phyloP scores from a whole-genome alignment of 2,113 vertebrate species.

The Hyaena hyaena region DNA sequence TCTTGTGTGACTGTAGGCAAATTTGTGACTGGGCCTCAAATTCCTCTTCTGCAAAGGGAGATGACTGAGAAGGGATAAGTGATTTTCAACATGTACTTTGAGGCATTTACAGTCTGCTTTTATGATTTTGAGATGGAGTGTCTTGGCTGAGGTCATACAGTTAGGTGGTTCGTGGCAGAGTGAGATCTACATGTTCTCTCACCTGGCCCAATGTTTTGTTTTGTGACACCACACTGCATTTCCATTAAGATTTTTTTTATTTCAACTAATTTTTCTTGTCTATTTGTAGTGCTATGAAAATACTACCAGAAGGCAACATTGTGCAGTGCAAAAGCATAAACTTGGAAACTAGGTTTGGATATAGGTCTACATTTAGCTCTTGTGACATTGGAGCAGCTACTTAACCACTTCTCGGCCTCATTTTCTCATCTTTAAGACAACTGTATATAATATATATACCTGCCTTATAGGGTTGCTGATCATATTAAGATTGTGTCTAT shows the following conservation, averaged over 20 bases:
- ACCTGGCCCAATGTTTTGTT: background rate
- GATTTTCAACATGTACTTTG: background rate
- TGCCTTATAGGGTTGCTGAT: background rate
- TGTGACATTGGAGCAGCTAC: background rate
- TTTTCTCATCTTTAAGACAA: background rate
- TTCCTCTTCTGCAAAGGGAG: background rate
- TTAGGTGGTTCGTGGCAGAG: background rate
- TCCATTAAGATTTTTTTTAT: background rate
- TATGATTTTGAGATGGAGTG: background rate
- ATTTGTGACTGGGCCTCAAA: background rate
- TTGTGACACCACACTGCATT: background rate
- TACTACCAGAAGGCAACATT: background rate
- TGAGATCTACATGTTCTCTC: background rate
- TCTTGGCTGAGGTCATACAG: background rate
- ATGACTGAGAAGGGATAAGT: background rate
- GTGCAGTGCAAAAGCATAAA: background rate
- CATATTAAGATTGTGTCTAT: background rate
- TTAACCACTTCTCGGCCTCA: background rate
- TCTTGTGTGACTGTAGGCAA: background rate
- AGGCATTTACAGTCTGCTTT: background rate
- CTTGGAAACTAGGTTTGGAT: background rate
- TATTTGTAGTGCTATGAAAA: slow-evolving; percentile 31
- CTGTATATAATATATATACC: background rate
- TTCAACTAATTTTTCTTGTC: background rate
- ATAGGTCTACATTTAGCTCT: background rate